Evolutionary conservation across 2,888 invertebrate species (phyloP).

Genomic region (Cantharis rustica): DNA sequence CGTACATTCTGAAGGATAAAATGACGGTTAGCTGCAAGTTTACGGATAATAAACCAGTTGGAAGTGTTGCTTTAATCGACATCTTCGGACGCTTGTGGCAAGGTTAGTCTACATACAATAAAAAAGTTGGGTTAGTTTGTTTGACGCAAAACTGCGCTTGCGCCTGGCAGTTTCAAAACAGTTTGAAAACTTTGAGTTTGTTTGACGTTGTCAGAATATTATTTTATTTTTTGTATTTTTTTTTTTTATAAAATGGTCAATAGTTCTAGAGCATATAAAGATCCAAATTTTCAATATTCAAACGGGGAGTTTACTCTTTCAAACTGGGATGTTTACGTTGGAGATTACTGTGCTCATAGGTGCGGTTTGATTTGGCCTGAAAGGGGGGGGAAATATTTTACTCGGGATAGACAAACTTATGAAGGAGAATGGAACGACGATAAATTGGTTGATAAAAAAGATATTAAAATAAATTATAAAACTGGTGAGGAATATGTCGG

Average conservation of each 20-base stretch:
- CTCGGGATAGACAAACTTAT: conserved; percentile 64
- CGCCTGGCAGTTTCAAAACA: too few species aligned
- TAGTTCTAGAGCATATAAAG: not conserved
- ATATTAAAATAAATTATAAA: conserved; percentile 53
- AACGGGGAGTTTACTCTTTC: conserved; percentile 56
- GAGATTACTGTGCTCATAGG: conserved; percentile 62
- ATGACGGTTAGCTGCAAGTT: conserved; percentile 59
- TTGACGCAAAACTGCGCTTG: too few species aligned
- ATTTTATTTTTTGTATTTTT: not conserved
- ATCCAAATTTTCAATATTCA: conserved; percentile 33
- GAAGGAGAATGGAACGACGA: conserved; percentile 63
- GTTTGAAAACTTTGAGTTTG: not conserved
- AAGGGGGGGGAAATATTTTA: conserved; percentile 61
- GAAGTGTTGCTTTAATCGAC: conserved; percentile 57
- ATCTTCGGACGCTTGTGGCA: conserved; percentile 62
- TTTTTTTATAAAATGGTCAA: not conserved
- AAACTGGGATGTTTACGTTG: conserved; percentile 65
- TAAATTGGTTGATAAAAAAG: conserved; percentile 53
- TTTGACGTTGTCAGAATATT: not conserved
- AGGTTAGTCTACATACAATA: conserved; percentile 49
- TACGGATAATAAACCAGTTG: conserved; percentile 59
- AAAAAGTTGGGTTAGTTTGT: too few species aligned
- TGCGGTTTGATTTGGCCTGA: conserved; percentile 55
- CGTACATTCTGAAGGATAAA: conserved; percentile 60
- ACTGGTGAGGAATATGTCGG: conserved; percentile 62